These are phyloP conservation scores for Oncorhynchus tshawytscha DNA, from an alignment of 2,113 vertebrate species.

Conservation along the genomic window DNA sequence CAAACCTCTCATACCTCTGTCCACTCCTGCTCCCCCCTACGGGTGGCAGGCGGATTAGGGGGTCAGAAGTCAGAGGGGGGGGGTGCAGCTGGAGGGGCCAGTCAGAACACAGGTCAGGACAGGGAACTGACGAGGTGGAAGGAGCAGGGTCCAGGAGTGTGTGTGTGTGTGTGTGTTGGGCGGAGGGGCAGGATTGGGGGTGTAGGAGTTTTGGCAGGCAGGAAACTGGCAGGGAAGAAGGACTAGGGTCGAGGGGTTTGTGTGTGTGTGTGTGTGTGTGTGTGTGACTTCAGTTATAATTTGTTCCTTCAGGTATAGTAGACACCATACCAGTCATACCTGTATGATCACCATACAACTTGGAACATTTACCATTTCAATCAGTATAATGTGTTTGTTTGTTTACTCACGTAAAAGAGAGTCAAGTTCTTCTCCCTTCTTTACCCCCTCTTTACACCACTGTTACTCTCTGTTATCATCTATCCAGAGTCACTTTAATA, in stretches of 20 bases:
- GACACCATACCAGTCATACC: too few relatives aligned
- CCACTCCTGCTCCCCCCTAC: background rate
- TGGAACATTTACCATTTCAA: too few relatives aligned
- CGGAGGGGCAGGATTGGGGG: background rate
- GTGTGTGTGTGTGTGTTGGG: slow-evolving; percentile 8
- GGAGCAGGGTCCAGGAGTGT: background rate
- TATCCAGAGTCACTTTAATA: too few relatives aligned
- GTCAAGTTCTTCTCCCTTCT: too few relatives aligned
- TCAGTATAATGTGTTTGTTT: too few relatives aligned
- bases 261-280: slow-evolving; percentile 2
- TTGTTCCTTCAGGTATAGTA: too few relatives aligned
- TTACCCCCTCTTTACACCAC: too few relatives aligned
- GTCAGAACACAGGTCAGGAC: slow-evolving; percentile 25
- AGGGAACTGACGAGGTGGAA: slow-evolving; percentile 45
- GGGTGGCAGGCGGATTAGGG: slow-evolving; percentile 51
- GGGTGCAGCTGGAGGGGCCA: slow-evolving; percentile 11
- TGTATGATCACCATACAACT: too few relatives aligned
- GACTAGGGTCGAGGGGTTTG: background rate
- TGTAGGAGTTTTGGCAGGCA: background rate
- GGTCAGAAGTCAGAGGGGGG: slow-evolving; percentile 53
- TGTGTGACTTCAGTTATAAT: background rate
- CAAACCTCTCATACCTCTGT: background rate
- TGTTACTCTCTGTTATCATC: too few relatives aligned
- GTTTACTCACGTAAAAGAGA: too few relatives aligned
- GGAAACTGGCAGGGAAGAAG: background rate